Conservation (phyloP, 1,140 invertebrate genomes). For the Theocolax elegans region DNA sequence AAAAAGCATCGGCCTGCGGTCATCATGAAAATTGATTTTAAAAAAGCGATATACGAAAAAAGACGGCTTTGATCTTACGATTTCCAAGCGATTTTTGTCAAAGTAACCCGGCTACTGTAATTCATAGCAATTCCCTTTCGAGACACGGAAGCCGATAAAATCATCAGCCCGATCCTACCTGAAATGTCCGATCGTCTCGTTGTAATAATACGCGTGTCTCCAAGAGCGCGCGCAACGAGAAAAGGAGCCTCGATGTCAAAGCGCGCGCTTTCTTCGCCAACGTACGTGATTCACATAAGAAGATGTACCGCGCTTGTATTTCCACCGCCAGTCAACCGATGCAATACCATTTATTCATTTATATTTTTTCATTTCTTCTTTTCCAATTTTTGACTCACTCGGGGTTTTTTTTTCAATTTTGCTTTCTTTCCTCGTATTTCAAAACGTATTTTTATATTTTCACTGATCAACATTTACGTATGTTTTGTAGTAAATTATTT, state of each 20-base stretch:
- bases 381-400: no score
- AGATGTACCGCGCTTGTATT: not conserved
- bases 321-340: not conserved
- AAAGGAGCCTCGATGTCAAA: constrained; percentile 24
- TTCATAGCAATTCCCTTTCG: constrained; percentile 34
- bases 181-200: constrained; percentile 10
- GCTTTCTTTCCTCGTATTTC: not conserved
- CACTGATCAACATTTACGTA: no score
- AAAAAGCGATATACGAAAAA: constrained; percentile 36
- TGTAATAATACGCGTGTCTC: constrained; percentile 36
- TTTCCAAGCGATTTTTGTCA: constrained; percentile 13
- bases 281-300: constrained; percentile 35
- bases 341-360: no score
- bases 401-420: not conserved
- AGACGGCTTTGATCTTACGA: constrained; percentile 32
- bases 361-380: no score
- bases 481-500: no score
- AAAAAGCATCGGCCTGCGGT: constrained; percentile 2
- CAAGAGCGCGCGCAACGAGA: not conserved
- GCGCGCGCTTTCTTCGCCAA: constrained; percentile 10
- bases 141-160: constrained; percentile 41
- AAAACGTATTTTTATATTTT: no score
- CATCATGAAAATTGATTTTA: constrained; percentile 33
- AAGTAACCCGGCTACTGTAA: constrained; percentile 6
- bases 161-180: constrained; percentile 24